Evolutionary conservation across 2,113 vertebrate species (phyloP).

Genomic region (Triplophysa dalaica): DNA sequence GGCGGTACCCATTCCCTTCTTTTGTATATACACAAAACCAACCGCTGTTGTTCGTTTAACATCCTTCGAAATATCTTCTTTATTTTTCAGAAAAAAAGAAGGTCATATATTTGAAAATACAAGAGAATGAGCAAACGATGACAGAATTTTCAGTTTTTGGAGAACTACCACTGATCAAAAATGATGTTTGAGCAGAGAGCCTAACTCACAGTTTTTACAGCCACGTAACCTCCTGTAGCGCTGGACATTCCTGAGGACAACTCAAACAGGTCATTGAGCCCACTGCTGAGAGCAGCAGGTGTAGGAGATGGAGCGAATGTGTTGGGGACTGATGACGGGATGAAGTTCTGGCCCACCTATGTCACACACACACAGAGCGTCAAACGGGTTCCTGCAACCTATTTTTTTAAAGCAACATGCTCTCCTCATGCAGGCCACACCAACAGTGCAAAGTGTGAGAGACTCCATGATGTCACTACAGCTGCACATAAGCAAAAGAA

Average conservation of each 20-base stretch:
- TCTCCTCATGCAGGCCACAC: neutral
- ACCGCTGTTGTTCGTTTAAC: too few relatives aligned
- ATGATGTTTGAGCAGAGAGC: too few relatives aligned
- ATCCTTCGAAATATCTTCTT: too few relatives aligned
- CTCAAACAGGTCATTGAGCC: slow-evolving; percentile 95
- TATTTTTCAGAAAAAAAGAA: too few relatives aligned
- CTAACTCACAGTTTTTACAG: slow-evolving; percentile 86
- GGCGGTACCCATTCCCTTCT: too few relatives aligned
- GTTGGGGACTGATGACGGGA: slow-evolving; percentile 90
- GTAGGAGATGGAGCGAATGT: slow-evolving; percentile 97
- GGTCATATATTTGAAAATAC: too few relatives aligned
- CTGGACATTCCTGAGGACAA: slow-evolving; percentile 92
- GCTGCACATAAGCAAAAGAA: neutral
- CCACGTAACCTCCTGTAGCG: slow-evolving; percentile 86
- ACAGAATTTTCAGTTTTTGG: too few relatives aligned
- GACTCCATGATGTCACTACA: neutral
- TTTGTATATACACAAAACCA: too few relatives aligned
- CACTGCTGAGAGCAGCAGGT: slow-evolving; percentile 87
- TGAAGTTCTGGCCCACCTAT: slow-evolving; percentile 98
- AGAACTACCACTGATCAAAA: too few relatives aligned
- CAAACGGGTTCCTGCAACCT: neutral
- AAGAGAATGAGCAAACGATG: too few relatives aligned
- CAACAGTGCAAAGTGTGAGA: neutral
- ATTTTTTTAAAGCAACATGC: neutral
- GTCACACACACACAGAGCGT: slow-evolving; percentile 15